Percentiles rank a stretch among this genome's conserved stretches.
These are phyloP conservation scores for Globicephala melas DNA, from an alignment of 2,113 vertebrate genomes.

Conservation along the genomic window DNA sequence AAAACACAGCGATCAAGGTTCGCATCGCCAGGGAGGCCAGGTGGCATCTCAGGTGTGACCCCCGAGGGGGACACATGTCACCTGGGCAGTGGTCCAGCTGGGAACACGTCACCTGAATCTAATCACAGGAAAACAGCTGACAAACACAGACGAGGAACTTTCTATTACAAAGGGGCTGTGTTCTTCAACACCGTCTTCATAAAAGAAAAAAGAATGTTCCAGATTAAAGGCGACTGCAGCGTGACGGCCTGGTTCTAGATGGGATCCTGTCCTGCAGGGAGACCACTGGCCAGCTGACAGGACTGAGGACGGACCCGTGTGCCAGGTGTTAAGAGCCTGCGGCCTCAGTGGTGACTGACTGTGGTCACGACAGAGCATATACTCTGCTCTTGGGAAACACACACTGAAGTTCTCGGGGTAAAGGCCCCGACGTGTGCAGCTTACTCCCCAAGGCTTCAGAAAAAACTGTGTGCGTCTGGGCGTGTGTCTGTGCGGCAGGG, in stretches of 20 bases:
- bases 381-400: neutral
- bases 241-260: no score
- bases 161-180: neutral
- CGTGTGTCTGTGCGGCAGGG: neutral
- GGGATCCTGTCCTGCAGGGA: neutral
- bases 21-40: neutral
- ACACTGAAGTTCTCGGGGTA: neutral
- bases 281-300: accelerated
- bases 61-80: neutral
- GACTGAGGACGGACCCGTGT: neutral
- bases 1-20: no score
- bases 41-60: no score
- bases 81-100: neutral
- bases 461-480: neutral
- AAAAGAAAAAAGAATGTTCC: neutral
- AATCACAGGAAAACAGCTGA: neutral
- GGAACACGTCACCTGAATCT: no score
- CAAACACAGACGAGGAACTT: neutral
- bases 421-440: no score
- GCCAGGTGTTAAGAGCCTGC: neutral
- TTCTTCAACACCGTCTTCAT: neutral
- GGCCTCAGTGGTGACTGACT: neutral
- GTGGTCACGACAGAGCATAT: accelerated
- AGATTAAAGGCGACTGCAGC: neutral
- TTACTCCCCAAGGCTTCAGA: neutral